Percentiles rank a stretch among this genome's conserved stretches.
Evolutionary conservation across 2,888 invertebrate genomes (phyloP).

Genomic region (Lasioglossum figueresi): DNA sequence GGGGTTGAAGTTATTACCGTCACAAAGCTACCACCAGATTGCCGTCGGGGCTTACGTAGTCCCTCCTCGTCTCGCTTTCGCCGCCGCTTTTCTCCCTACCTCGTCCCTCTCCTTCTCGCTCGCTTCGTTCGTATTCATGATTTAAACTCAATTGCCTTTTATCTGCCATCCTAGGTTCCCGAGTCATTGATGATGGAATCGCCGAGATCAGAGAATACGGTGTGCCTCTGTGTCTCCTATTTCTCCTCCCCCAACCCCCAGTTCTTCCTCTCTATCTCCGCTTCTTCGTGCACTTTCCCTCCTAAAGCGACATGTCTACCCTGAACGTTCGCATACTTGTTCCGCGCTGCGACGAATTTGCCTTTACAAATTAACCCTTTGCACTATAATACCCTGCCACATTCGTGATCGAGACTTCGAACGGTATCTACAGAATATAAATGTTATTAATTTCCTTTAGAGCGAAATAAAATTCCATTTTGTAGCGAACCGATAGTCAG

Average conservation of each 20-base stretch:
- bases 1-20: conserved; percentile 82
- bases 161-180: conserved; percentile 79
- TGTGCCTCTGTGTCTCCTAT: conserved; percentile 43
- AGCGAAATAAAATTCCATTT: no score
- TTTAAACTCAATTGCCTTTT: conserved; percentile 84
- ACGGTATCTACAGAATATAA: no score
- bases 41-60: conserved; percentile 80
- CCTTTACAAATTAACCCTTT: background rate
- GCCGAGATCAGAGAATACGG: conserved; percentile 76
- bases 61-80: conserved; percentile 51
- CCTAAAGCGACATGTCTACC: background rate
- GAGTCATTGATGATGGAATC: conserved; percentile 79
- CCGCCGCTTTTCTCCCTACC: conserved; percentile 17
- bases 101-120: conserved; percentile 60
- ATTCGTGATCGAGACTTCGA: no score
- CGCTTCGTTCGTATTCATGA: conserved; percentile 83
- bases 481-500: no score
- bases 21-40: conserved; percentile 84
- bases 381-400: no score
- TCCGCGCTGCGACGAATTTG: background rate
- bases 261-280: conserved; percentile 1
- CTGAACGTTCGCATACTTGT: background rate
- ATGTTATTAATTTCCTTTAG: no score
- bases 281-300: background rate
- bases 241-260: background rate